phyloP scores from a whole-genome alignment of 2,888 invertebrate genomes.

The Eumerus sabulonum region DNA sequence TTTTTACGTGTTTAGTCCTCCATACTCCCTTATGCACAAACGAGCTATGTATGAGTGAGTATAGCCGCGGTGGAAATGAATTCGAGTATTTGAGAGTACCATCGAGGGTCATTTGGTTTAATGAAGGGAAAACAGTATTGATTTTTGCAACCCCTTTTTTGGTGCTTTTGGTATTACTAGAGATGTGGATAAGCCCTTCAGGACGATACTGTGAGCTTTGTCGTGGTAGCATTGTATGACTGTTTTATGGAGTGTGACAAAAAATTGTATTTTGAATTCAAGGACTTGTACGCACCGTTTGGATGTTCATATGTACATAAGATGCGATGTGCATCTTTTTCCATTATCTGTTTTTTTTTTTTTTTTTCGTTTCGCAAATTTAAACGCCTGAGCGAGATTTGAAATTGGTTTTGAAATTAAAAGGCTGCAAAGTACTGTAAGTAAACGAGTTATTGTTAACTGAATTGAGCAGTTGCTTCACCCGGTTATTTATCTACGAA shows the following conservation, averaged over 20 bases:
- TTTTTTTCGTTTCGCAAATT: constrained; percentile 54
- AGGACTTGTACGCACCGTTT: neutral
- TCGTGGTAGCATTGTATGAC: constrained; percentile 23
- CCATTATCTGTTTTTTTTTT: constrained; percentile 3
- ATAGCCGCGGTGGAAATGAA: neutral
- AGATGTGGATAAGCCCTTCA: constrained; percentile 64
- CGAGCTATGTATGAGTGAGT: neutral
- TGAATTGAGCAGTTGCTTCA: neutral
- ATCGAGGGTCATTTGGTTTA: constrained; percentile 61
- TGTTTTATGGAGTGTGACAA: constrained; percentile 25
- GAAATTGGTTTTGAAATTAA: constrained; percentile 68
- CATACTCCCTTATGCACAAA: neutral
- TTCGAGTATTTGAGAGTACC: constrained; percentile 50
- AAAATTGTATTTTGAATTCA: constrained; percentile 1
- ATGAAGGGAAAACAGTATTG: constrained; percentile 67
- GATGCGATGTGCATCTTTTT: constrained; percentile 4
- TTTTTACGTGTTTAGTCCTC: too few species aligned
- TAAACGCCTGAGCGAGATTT: constrained; percentile 61
- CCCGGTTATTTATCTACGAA: too few species aligned
- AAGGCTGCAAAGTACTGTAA: constrained; percentile 65
- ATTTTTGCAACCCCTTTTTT: constrained; percentile 67
- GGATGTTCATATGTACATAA: too few species aligned
- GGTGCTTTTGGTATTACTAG: constrained; percentile 41
- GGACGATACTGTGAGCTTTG: constrained; percentile 45
- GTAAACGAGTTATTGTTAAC: constrained; percentile 50